phyloP scores from a whole-genome alignment of 2,797 vertebrate species.

The Cirrhinus mrigala region DNA sequence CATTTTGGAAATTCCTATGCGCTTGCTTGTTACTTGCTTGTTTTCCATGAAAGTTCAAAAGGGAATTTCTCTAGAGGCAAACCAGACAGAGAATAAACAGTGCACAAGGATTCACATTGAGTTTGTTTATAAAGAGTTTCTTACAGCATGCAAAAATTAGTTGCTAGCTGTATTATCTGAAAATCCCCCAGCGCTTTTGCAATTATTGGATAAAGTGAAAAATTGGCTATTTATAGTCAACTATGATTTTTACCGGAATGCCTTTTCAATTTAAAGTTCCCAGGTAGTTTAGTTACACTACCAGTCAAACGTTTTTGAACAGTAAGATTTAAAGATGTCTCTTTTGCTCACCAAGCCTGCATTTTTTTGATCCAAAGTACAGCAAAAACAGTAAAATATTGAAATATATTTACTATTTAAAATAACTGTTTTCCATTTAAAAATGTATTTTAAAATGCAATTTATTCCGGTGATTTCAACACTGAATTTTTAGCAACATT shows the following conservation, averaged over 20 bases:
- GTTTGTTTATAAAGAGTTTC: slow-evolving; percentile 23
- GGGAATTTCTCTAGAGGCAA: not conserved
- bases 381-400: too few species aligned
- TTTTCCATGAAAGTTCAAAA: slow-evolving; percentile 2
- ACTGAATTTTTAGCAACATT: too few species aligned
- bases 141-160: not conserved
- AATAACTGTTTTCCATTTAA: too few species aligned
- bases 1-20: slow-evolving; percentile 28
- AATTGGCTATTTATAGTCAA: slow-evolving; percentile 24
- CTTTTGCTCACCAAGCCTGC: too few species aligned
- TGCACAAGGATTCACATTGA: not conserved
- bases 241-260: slow-evolving; percentile 12
- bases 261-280: not conserved
- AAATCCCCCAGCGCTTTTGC: slow-evolving; percentile 1
- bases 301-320: too few species aligned
- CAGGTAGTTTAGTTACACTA: not conserved
- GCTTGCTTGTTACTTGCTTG: slow-evolving; percentile 19
- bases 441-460: too few species aligned
- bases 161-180: slow-evolving; percentile 15
- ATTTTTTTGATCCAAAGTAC: too few species aligned
- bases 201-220: slow-evolving; percentile 29
- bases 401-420: too few species aligned
- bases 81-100: not conserved
- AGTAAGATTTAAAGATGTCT: too few species aligned
- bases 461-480: too few species aligned